A percentile compares a stretch with the other conserved stretches of the same genome.
phyloP scores from a whole-genome alignment of 2,797 vertebrate genomes.

The Mus spretus region DNA sequence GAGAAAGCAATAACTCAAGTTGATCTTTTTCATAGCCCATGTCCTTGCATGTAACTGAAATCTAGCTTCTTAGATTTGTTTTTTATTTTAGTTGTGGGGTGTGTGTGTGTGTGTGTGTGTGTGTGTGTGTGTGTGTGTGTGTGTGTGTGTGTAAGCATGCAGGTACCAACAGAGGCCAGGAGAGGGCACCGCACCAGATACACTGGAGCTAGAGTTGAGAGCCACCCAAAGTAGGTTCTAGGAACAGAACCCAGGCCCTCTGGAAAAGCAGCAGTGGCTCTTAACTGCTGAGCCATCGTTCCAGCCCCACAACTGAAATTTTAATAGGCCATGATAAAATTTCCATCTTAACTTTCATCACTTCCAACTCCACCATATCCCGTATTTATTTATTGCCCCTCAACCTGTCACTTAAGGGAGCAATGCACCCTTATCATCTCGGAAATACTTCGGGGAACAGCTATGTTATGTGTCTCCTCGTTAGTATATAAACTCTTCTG shows the following conservation, averaged over 20 bases:
- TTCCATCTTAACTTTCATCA: background rate
- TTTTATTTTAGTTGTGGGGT: background rate
- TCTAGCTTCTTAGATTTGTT: background rate
- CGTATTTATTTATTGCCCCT: background rate
- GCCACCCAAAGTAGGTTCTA: background rate
- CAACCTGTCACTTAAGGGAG: background rate
- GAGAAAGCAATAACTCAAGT: background rate
- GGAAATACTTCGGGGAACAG: background rate
- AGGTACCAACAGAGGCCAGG: background rate
- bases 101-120: background rate
- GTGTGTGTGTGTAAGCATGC: background rate
- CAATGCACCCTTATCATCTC: background rate
- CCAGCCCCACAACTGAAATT: conserved; percentile 1
- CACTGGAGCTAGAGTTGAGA: background rate
- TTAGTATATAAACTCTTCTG: background rate
- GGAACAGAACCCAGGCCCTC: background rate
- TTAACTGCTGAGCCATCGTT: background rate
- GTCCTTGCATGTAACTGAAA: background rate
- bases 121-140: background rate
- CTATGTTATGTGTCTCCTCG: background rate
- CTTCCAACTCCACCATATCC: background rate
- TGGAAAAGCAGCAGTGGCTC: background rate
- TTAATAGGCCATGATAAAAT: background rate
- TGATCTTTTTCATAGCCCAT: background rate
- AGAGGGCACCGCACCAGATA: background rate